Conservation (phyloP, 2,888 invertebrate genomes). For the Drosophila aldrichi region DNA sequence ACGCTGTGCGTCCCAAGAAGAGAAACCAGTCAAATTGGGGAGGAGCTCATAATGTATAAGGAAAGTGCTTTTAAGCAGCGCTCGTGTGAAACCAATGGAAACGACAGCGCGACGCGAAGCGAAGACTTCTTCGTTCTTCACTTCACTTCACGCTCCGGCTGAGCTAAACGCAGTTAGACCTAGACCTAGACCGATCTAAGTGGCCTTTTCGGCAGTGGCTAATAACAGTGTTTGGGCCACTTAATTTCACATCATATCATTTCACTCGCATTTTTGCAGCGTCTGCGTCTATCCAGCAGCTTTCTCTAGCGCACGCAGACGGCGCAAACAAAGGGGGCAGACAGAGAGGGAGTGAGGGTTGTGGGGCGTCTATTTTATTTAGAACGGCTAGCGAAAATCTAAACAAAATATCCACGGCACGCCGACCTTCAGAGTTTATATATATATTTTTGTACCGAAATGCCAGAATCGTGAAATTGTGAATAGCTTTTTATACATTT, state of each 20-base stretch:
- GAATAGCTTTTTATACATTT: slow-evolving; percentile 75
- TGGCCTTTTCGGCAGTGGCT: slow-evolving; percentile 68
- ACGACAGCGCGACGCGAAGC: slow-evolving; percentile 39
- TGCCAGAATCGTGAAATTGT: slow-evolving; percentile 69
- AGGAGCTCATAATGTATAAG: slow-evolving; percentile 57
- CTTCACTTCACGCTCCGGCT: slow-evolving; percentile 68
- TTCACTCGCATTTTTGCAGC: slow-evolving; percentile 57
- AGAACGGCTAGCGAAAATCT: slow-evolving; percentile 73
- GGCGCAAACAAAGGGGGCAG: background rate
- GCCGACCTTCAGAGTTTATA: slow-evolving; percentile 78
- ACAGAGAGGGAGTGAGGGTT: background rate
- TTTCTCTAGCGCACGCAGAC: slow-evolving; percentile 50
- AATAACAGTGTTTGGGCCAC: slow-evolving; percentile 62
- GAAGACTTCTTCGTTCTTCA: slow-evolving; percentile 2
- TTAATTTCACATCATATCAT: slow-evolving; percentile 69
- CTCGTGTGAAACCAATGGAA: slow-evolving; percentile 79
- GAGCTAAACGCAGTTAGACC: slow-evolving; percentile 44
- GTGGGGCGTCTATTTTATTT: slow-evolving; percentile 56
- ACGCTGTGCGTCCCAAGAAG: slow-evolving; percentile 71
- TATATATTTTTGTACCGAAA: slow-evolving; percentile 60
- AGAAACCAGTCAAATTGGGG: slow-evolving; percentile 57
- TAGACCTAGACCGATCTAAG: slow-evolving; percentile 53
- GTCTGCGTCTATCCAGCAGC: slow-evolving; percentile 42
- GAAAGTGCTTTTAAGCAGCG: slow-evolving; percentile 73
- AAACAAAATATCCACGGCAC: slow-evolving; percentile 74